Percentiles rank a stretch among this genome's conserved stretches.
Conservation (phyloP, 2,797 vertebrate species). For the Odontamblyopus rebecca region DNA sequence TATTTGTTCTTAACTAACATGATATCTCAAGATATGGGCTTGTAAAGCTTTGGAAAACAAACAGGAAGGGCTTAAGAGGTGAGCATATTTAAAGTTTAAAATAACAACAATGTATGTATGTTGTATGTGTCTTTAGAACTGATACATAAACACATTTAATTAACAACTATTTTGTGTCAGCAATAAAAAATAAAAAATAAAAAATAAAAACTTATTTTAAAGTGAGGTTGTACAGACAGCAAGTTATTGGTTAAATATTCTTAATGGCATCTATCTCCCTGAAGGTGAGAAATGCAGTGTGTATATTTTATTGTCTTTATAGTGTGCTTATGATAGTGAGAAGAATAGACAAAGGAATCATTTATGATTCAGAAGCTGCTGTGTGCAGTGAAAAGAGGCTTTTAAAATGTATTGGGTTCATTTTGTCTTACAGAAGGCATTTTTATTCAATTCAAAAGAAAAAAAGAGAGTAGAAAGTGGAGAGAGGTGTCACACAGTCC, state of each 20-base stretch:
- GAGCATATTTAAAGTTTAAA: neutral
- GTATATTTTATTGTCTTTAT: too few species aligned
- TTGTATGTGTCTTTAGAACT: neutral
- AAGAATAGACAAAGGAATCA: neutral
- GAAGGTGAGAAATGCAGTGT: constrained; percentile 4
- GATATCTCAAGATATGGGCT: neutral
- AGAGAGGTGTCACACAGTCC: constrained; percentile 9
- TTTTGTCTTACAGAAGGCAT: constrained; percentile 32
- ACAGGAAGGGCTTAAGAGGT: neutral
- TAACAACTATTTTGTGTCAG: neutral
- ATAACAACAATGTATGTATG: too few species aligned
- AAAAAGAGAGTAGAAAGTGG: constrained; percentile 10
- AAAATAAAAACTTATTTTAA: neutral
- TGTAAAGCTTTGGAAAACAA: neutral
- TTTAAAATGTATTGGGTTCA: constrained; percentile 44
- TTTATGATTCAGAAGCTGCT: constrained; percentile 29
- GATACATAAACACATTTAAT: neutral
- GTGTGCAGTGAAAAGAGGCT: constrained; percentile 27
- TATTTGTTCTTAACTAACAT: constrained; percentile 20
- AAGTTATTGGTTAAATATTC: constrained; percentile 63
- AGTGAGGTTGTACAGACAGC: constrained; percentile 24
- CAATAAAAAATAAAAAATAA: too few species aligned
- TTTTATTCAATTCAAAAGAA: constrained; percentile 32
- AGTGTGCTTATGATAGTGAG: neutral
- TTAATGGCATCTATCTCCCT: constrained; percentile 33